Evolutionary conservation across 1,140 invertebrate genomes (phyloP).

Genomic region (Pogonomyrmex californicus): DNA sequence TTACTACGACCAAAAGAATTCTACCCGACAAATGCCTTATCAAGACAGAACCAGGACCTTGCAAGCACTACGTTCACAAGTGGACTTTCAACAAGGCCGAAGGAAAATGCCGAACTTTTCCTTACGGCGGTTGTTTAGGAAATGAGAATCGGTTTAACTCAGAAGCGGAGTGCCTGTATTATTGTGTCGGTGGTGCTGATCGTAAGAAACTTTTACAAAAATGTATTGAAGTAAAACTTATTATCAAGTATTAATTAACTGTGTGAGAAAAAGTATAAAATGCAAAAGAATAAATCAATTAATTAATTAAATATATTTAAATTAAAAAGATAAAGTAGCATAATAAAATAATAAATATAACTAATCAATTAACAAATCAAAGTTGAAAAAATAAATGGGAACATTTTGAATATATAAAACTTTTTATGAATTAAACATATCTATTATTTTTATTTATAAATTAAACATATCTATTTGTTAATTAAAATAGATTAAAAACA

Average conservation of each 20-base stretch:
- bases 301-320: neutral
- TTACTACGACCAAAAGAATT: constrained; percentile 74
- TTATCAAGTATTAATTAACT: neutral
- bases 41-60: constrained; percentile 89
- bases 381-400: neutral
- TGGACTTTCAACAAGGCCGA: constrained; percentile 91
- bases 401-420: neutral
- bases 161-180: constrained; percentile 90
- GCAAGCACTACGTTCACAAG: constrained; percentile 90
- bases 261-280: neutral
- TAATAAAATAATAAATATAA: neutral
- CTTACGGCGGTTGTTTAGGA: constrained; percentile 93
- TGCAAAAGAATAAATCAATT: neutral
- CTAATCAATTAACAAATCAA: neutral
- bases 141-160: constrained; percentile 93
- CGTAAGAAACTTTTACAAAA: constrained; percentile 79
- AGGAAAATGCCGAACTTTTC: constrained; percentile 90
- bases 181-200: constrained; percentile 88
- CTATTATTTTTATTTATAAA: too few relatives aligned
- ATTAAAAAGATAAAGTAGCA: neutral
- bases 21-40: constrained; percentile 82
- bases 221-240: neutral
- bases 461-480: neutral
- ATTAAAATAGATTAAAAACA: neutral
- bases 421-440: neutral